A percentile compares a stretch with the other conserved stretches of the same genome.
Evolutionary conservation across 2,113 vertebrate species (phyloP).

Genomic region (Calyptomena viridis): DNA sequence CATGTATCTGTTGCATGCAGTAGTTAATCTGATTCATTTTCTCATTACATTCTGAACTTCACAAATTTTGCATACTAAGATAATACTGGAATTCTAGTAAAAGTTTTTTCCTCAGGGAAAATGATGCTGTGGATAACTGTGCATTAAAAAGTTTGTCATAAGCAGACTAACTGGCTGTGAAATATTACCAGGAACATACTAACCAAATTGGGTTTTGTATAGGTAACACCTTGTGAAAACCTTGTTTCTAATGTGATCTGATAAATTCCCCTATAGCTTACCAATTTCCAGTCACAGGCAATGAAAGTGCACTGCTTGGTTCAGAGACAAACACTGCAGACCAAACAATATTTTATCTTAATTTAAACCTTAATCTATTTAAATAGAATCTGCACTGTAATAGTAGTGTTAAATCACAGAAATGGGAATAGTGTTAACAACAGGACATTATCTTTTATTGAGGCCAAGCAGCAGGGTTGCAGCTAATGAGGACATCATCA

Average conservation of each 20-base stretch:
- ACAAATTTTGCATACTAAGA: not conserved
- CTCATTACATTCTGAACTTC: not conserved
- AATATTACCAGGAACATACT: not conserved
- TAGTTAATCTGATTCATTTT: not conserved
- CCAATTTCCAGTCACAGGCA: not conserved
- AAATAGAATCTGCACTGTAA: constrained; percentile 68
- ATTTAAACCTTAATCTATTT: constrained; percentile 66
- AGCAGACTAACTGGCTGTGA: not conserved
- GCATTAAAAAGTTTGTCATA: not conserved
- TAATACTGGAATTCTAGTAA: not conserved
- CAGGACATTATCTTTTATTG: constrained; percentile 78
- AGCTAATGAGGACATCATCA: constrained; percentile 78
- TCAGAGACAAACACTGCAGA: constrained; percentile 22
- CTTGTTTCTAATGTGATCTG: not conserved
- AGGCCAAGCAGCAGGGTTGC: constrained; percentile 74
- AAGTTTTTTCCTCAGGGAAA: not conserved
- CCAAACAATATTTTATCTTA: constrained; percentile 63
- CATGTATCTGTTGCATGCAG: not conserved
- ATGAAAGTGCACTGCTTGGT: not conserved
- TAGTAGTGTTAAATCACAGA: constrained; percentile 69
- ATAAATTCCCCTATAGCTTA: not conserved
- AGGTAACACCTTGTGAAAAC: not conserved
- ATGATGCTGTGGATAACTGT: not conserved
- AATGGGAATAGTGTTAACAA: constrained; percentile 70
- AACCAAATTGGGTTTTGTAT: not conserved